phyloP scores from a whole-genome alignment of 2,797 vertebrate genomes.

The Smutsia gigantea region DNA sequence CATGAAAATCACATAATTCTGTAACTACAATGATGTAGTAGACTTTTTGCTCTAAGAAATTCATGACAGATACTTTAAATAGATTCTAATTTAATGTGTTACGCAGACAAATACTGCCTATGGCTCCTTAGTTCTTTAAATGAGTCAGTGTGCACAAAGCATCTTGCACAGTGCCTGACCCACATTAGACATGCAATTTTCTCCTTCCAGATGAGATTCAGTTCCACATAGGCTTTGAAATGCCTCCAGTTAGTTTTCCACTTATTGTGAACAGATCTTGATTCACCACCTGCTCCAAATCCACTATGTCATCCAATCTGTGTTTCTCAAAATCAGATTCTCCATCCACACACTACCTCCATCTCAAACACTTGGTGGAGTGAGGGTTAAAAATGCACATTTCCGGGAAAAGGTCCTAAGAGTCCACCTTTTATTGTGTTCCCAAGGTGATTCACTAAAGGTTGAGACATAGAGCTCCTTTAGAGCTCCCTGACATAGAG shows the following conservation, averaged over 20 bases:
- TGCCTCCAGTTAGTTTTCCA: background rate
- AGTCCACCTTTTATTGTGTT: background rate
- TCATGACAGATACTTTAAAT: constrained; percentile 7
- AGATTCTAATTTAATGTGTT: background rate
- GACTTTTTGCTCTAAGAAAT: background rate
- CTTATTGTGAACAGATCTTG: background rate
- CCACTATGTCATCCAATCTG: background rate
- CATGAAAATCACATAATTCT: constrained; percentile 27
- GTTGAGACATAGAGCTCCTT: no score
- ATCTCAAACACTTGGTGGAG: background rate
- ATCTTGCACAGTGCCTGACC: background rate
- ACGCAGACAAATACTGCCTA: background rate
- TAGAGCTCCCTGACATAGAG: background rate
- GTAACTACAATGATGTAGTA: background rate
- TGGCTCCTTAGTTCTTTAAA: background rate
- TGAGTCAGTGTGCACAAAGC: background rate
- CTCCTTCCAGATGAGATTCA: background rate
- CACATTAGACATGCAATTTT: background rate
- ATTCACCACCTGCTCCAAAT: background rate
- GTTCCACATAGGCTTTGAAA: background rate
- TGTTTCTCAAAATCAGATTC: background rate
- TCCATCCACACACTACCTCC: background rate
- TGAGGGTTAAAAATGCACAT: background rate
- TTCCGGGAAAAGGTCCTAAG: background rate
- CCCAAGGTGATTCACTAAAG: background rate